Percentiles rank a stretch among this genome's conserved stretches.
Conservation (phyloP, 2,888 invertebrate genomes). For the Lepidocyrtinus sp. region DNA sequence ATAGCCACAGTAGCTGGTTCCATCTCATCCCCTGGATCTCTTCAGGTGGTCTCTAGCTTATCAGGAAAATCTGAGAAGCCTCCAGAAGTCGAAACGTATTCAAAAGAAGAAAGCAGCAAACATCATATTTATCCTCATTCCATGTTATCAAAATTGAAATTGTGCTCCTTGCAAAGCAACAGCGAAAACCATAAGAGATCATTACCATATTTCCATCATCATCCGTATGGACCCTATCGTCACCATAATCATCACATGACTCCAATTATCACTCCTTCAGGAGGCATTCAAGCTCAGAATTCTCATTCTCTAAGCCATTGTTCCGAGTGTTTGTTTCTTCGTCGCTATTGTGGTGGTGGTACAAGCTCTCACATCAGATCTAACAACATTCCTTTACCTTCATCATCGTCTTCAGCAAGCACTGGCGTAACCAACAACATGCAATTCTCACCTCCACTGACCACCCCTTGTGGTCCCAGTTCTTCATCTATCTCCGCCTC, state of each 20-base stretch:
- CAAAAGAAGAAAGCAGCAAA: slow-evolving; percentile 36
- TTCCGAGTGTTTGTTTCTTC: slow-evolving; percentile 66
- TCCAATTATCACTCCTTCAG: slow-evolving; percentile 42
- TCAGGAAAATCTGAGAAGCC: slow-evolving; percentile 32
- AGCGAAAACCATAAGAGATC: slow-evolving; percentile 28
- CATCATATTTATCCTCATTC: slow-evolving; percentile 43
- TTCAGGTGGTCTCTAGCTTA: slow-evolving; percentile 45
- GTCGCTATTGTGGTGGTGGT: slow-evolving; percentile 62
- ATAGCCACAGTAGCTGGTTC: slow-evolving; percentile 26
- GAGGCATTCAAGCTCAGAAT: slow-evolving; percentile 43
- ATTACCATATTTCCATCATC: slow-evolving; percentile 51
- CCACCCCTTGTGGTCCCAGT: slow-evolving; percentile 57
- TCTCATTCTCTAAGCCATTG: slow-evolving; percentile 62
- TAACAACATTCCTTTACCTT: slow-evolving; percentile 38
- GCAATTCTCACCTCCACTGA: slow-evolving; percentile 57
- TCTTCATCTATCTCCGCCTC: slow-evolving; percentile 60
- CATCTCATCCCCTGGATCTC: slow-evolving; percentile 22
- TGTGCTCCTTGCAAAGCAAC: slow-evolving; percentile 18
- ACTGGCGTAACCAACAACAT: slow-evolving; percentile 55
- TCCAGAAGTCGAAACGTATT: slow-evolving; percentile 11
- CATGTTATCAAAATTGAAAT: slow-evolving; percentile 45
- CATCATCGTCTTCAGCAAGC: slow-evolving; percentile 43
- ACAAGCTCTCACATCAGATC: slow-evolving; percentile 35
- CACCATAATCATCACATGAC: slow-evolving; percentile 43
- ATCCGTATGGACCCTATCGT: slow-evolving; percentile 37